phyloP scores from a whole-genome alignment of 2,113 vertebrate genomes.

The Cyprinus carpio region DNA sequence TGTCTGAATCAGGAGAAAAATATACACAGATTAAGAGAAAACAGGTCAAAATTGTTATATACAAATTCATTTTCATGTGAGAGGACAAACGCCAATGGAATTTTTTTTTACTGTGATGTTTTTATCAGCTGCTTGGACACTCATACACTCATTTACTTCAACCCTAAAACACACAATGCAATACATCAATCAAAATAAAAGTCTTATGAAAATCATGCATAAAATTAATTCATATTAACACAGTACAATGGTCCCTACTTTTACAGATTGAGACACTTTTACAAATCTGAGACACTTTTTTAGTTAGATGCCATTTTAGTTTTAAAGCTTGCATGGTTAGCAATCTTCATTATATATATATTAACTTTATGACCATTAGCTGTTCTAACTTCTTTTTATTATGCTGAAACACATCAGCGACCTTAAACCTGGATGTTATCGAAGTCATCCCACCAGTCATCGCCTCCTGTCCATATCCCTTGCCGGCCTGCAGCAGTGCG shows the following conservation, averaged over 20 bases:
- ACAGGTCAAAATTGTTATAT: too few relatives aligned
- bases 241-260: neutral
- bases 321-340: neutral
- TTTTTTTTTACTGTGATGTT: too few relatives aligned
- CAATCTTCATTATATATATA: neutral
- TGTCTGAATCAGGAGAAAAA: too few relatives aligned
- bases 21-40: too few relatives aligned
- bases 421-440: neutral
- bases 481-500: neutral
- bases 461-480: neutral
- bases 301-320: neutral
- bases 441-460: conserved; percentile 1
- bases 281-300: neutral
- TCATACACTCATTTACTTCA: too few relatives aligned
- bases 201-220: too few relatives aligned
- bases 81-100: too few relatives aligned
- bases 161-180: too few relatives aligned
- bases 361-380: neutral
- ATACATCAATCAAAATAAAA: too few relatives aligned
- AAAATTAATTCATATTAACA: too few relatives aligned
- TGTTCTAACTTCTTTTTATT: neutral
- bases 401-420: neutral
- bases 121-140: too few relatives aligned
- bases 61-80: too few relatives aligned
- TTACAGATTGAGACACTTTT: neutral